Base-by-base conservation (phyloP, 2,888 invertebrate genomes). In the Pardosa pseudoannulata region DNA sequence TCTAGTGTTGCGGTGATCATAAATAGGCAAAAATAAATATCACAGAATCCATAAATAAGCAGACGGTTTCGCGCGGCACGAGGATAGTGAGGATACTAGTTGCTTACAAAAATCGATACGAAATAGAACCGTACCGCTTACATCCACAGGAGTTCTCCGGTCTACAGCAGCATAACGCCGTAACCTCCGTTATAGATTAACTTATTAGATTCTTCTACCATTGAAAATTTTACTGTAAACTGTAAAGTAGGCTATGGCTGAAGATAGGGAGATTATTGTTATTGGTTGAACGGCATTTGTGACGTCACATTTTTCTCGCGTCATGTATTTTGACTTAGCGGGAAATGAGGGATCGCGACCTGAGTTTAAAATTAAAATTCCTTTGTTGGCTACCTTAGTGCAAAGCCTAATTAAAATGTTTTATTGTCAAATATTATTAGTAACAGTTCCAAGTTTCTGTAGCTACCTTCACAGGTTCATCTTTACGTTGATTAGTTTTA, bases 291-390 rank as follows among this genome's bases (percentile, higher is more conserved):
- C 2, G 56, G 56, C 56, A 23, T 23, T 56, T 56, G 56, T 56
- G 56, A 56, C 56, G 56, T 56, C 56, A 56, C 56, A 56, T 56
- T 56, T 56, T 56, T 56, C 56, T 56, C 56, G 56, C 56, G 56
- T 56, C 56, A 56, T 56, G 56, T 56, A 56, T 56, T 46, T 56
- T 56, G 56, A 56, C 56, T 56, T 23, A 19, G 56, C 56, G 56
- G 23, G 56, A 56, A 56, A 23, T 56, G 56, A 56, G 23, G 3
- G 23, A 23, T 1, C 1, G 23, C 56, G 23, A 23, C 41, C 41
- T 6, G 13, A 23, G 23, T 56, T 56, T 16, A 56, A 56, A 56
- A 23, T 56, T 36, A 36, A 36, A 36, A 36, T 36, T 9, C 5
- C 5, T n/a, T n/a, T n/a, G n/a, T n/a, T n/a, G n/a, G n/a, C n/a